Percentiles rank a stretch among this genome's conserved stretches.
phyloP scores from a whole-genome alignment of 1,140 invertebrate genomes.

The Daktulosphaira vitifoliae region DNA sequence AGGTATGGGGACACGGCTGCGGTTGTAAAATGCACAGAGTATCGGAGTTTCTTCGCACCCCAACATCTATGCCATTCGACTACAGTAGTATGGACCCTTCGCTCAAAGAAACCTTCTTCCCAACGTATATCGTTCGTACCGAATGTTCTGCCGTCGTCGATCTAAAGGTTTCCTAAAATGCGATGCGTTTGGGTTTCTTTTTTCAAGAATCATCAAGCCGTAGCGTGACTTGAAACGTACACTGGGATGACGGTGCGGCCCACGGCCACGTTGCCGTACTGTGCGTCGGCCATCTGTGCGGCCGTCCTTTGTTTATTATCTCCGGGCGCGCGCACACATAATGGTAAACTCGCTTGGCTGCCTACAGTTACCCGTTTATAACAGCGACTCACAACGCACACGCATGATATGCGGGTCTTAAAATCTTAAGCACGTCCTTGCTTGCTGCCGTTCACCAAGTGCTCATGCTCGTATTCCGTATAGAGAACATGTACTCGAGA shows the following conservation, averaged over 20 bases:
- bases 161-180: constrained; percentile 13
- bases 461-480: too few relatives aligned
- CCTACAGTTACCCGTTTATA: too few relatives aligned
- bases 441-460: too few relatives aligned
- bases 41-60: neutral
- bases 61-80: neutral
- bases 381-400: too few relatives aligned
- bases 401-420: neutral
- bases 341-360: too few relatives aligned
- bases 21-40: too few relatives aligned
- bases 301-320: constrained; percentile 30
- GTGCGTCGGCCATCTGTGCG: constrained; percentile 24
- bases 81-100: constrained; percentile 8
- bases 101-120: constrained; percentile 5
- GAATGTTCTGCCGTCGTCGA: neutral
- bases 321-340: neutral
- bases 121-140: too few relatives aligned
- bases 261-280: constrained; percentile 10
- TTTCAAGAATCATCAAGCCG: constrained; percentile 1
- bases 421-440: neutral
- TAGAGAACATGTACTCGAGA: too few relatives aligned
- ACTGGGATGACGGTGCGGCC: neutral
- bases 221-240: neutral
- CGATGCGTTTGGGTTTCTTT: neutral
- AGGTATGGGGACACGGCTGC: neutral